These are phyloP conservation scores for Eretmocerus hayati DNA, from an alignment of 2,888 invertebrate genomes.

Conservation along the genomic window DNA sequence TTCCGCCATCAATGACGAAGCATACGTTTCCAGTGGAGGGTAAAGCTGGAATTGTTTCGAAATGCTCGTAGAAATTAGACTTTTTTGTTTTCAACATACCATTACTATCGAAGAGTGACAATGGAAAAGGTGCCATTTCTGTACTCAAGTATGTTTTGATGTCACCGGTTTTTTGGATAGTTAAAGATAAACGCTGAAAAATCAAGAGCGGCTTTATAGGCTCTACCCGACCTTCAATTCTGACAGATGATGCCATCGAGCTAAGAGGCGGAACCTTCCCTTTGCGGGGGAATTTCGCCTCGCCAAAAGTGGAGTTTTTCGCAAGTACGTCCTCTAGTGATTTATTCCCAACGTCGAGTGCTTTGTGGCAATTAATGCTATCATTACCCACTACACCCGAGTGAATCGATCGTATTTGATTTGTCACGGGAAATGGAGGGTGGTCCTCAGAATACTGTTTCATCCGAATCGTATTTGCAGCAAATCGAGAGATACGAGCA, in stretches of 20 bases:
- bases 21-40: constrained; percentile 22
- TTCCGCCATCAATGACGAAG: constrained; percentile 32
- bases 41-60: constrained; percentile 17
- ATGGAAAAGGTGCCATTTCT: constrained; percentile 23
- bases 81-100: constrained; percentile 23
- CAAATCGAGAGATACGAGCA: constrained; percentile 35
- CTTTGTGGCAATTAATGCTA: constrained; percentile 28
- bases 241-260: background rate
- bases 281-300: background rate
- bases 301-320: background rate
- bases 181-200: constrained; percentile 36
- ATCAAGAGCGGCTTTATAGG: constrained; percentile 7
- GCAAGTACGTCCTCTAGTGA: background rate
- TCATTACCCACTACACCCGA: constrained; percentile 24
- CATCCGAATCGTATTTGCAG: constrained; percentile 30
- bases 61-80: constrained; percentile 22
- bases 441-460: constrained; percentile 34
- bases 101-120: constrained; percentile 5
- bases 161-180: constrained; percentile 24
- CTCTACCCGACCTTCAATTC: background rate
- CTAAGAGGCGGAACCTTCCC: background rate
- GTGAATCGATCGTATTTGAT: constrained; percentile 25
- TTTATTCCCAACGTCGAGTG: constrained; percentile 30
- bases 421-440: constrained; percentile 32
- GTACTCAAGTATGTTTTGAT: constrained; percentile 26